Base-by-base conservation (phyloP, 2,797 vertebrate genomes). In the Sphaeramia orbicularis region DNA sequence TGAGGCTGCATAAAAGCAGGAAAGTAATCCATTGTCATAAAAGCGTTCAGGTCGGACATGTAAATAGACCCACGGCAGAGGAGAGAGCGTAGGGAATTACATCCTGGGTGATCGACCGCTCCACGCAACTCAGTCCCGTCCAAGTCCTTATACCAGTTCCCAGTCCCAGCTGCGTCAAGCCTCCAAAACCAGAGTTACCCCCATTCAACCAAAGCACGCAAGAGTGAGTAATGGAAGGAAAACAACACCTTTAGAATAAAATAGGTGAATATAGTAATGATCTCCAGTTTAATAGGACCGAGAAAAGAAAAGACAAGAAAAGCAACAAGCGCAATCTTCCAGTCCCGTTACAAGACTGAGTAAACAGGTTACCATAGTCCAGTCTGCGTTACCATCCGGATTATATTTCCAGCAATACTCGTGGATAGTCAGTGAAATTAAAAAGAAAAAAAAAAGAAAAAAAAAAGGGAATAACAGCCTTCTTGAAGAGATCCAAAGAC, bases 1-100 rank as follows among this genome's bases (percentile, higher is more conserved):
- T 83, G 78, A 94, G 53, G 87, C 90, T 89, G 91, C 93, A 94
- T 83, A 94, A 82, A 90, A 94, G 86, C 91, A 94, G 84, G 91
- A n/a, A 93, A 92, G 91, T 95, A 95, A 94, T 95, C 94, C 94
- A 95, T 95, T 92, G 92, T 94, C 91, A 93, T 86, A 87, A 93
- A n/a, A 87, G 84, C 76, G 74, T 76, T 86, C 85, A 83, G 76
- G 80, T 89, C 65, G 89, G 87, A 92, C 93, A 94, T 94, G 91
- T 85, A 94, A 92, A 90, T 85, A 86, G 78, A 89, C 77, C 88
- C 89, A 78, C 79, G 71, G 30, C 66, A 84, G 75, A 56, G 78
- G 21, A n/a, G 21, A 70, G 47, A 65, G 54, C 38, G 38, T 48
- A 57, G 55, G 67, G 76, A 72, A 75, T 32, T 84, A 90, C 78